Evolutionary conservation across 2,888 invertebrate genomes (phyloP).

Genomic region (Diarsia dahlii): DNA sequence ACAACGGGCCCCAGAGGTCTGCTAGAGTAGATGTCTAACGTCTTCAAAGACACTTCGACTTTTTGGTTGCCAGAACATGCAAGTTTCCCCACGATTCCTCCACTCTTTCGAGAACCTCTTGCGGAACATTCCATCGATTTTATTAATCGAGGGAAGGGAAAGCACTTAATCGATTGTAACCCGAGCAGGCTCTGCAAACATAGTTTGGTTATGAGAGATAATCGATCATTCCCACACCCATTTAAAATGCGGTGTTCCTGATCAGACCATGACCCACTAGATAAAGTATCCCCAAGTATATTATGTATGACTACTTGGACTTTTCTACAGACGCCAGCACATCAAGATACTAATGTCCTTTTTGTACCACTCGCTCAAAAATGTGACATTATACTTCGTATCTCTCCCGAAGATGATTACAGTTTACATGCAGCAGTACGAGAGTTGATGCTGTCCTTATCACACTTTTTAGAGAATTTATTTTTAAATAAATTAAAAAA

Average conservation of each 20-base stretch:
- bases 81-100: not conserved
- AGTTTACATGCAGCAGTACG: no score
- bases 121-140: not conserved
- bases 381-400: no score
- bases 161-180: slow-evolving; percentile 4
- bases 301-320: not conserved
- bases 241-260: not conserved
- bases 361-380: no score
- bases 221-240: slow-evolving; percentile 9
- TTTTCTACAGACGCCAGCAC: not conserved
- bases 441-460: no score
- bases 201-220: not conserved
- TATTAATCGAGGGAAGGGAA: not conserved
- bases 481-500: no score
- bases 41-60: not conserved
- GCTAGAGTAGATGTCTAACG: not conserved
- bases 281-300: not conserved
- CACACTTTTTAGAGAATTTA: no score
- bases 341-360: no score
- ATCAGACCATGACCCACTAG: not conserved
- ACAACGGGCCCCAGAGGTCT: not conserved
- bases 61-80: not conserved
- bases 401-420: no score
- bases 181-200: not conserved
- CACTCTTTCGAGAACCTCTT: not conserved